Evolutionary conservation across 1,140 invertebrate genomes (phyloP), one percentile per base, ranked within the genome.

Genomic region (Drosophila lowei): DNA sequence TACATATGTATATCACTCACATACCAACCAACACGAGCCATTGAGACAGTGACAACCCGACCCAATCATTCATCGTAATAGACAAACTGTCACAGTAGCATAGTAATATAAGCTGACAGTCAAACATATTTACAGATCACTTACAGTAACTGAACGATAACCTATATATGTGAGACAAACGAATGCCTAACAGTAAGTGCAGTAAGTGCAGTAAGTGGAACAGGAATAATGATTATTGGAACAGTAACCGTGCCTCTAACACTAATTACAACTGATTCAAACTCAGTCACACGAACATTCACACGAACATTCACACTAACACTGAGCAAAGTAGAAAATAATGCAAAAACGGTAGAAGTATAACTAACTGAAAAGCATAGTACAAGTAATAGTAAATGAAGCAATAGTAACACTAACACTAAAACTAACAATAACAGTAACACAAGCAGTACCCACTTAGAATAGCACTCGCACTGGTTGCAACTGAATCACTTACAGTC

Each of bases 161-260:
- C 63, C 28, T 49, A 63, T 43, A 41, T 48, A 59, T 64, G 59
- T 60, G n/a, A 48, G 15, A 60, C 3, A 64, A 64, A 42, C 30
- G 58, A 15, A 25, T 64, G 62, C 61, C 28, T 61, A 46, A 21
- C n/a, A 41, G n/a, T 25, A 46, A 41, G 9, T 9, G 55, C n/a
- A 41, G n/a, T 25, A 46, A 41, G 9, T 9, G 55, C 65, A 30
- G 59, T 1, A 62, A 62, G 2, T 15, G 52, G 41, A 62, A 28
- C 49, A 67, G 42, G 30, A 68, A 56, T 67, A 2, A 9, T 11
- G 34, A 38, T 11, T 13, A 13, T 13, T 38, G 4, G 34, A 38
- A 38, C 34, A 11, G 13, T 38, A 38, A 13, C 34, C 34, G 34
- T 38, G 34, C 34, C 34, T 38, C 3, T 13, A 38, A 38, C 34